These are phyloP conservation scores for Lacanobia wlatinum DNA, from an alignment of 2,888 invertebrate genomes.

Conservation along the genomic window DNA sequence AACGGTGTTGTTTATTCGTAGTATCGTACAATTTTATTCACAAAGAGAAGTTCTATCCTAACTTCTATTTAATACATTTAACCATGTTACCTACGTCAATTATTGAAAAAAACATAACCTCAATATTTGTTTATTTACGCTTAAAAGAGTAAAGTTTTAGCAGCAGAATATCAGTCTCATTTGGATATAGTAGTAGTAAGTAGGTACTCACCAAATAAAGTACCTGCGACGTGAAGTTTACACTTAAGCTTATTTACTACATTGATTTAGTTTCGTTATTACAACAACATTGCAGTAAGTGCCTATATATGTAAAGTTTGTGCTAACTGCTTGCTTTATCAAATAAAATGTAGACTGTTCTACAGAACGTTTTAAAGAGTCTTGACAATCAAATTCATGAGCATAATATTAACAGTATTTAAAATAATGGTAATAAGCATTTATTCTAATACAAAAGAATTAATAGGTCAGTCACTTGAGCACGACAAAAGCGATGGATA, in stretches of 20 bases:
- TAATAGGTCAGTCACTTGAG: neutral
- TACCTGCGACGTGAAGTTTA: neutral
- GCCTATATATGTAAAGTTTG: neutral
- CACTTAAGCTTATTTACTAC: neutral
- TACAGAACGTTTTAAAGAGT: neutral
- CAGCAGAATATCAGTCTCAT: neutral
- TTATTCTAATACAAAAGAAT: neutral
- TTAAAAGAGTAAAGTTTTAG: neutral
- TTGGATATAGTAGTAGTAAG: neutral
- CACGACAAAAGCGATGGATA: slow-evolving; percentile 4
- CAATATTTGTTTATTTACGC: slow-evolving; percentile 13
- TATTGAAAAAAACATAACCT: slow-evolving; percentile 36
- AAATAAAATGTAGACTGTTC: neutral
- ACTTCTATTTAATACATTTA: neutral
- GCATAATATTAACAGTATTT: neutral
- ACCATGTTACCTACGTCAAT: neutral
- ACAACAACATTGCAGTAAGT: neutral
- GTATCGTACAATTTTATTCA: neutral
- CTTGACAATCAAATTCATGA: slow-evolving; percentile 3
- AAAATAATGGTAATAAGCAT: neutral
- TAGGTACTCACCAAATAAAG: slow-evolving; percentile 17
- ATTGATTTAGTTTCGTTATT: neutral
- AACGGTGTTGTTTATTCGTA: neutral
- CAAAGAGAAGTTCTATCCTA: neutral
- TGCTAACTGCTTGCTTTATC: neutral